A percentile compares a stretch with the other conserved stretches of the same genome.
phyloP scores from a whole-genome alignment of 2,797 vertebrate species.

The Pelochelys cantorii region DNA sequence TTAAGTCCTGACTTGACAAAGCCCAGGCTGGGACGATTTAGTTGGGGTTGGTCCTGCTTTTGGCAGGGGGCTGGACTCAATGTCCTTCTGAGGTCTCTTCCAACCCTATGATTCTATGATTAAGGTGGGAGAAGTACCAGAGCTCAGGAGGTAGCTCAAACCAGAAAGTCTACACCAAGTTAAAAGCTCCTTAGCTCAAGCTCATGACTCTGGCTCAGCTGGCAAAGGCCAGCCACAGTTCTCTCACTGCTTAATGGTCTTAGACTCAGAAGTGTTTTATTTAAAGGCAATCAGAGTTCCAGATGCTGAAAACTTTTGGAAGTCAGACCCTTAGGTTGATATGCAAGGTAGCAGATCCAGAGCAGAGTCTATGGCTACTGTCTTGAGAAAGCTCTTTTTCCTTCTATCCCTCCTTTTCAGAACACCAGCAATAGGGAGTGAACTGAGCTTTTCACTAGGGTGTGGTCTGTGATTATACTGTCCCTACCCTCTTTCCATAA shows the following conservation, averaged over 20 bases:
- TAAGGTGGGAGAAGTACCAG: background rate
- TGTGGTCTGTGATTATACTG: background rate
- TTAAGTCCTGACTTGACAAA: too few relatives aligned
- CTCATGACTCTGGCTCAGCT: background rate
- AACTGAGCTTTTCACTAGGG: background rate
- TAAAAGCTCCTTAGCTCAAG: background rate
- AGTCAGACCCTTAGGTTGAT: background rate
- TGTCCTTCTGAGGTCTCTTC: too few relatives aligned
- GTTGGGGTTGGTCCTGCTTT: too few relatives aligned
- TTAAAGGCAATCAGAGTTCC: background rate
- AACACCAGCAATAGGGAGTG: background rate
- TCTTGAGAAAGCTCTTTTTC: background rate
- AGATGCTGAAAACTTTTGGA: background rate
- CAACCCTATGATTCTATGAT: too few relatives aligned
- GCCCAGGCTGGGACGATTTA: too few relatives aligned
- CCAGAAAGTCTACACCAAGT: background rate
- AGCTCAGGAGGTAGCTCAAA: background rate
- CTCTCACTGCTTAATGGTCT: background rate
- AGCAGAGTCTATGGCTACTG: background rate
- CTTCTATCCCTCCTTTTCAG: background rate
- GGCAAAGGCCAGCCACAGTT: background rate
- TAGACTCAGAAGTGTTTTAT: background rate
- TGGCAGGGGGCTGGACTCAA: too few relatives aligned
- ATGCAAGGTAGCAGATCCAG: background rate
- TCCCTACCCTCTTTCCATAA: background rate